phyloP scores from a whole-genome alignment of 1,140 invertebrate genomes.

The Papilio dardanus region DNA sequence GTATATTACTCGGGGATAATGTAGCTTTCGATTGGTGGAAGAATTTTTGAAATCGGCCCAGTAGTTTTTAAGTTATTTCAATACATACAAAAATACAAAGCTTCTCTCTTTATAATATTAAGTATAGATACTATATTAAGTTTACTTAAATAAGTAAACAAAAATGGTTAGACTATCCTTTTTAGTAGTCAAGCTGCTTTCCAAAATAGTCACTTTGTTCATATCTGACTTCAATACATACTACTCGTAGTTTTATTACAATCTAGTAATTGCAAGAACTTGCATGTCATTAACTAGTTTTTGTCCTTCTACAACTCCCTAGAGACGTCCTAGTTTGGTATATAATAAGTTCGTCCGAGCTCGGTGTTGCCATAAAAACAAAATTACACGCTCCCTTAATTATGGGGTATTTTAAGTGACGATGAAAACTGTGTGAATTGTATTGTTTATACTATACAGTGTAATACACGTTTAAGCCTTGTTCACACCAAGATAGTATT shows the following conservation, averaged over 20 bases:
- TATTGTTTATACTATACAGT: not conserved
- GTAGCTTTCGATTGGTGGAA: no score
- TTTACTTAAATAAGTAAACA: not conserved
- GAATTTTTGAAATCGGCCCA: no score
- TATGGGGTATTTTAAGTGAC: slow-evolving; percentile 27
- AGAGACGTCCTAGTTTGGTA: slow-evolving; percentile 28
- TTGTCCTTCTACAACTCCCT: not conserved
- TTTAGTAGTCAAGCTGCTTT: not conserved
- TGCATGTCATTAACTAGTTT: slow-evolving; percentile 38
- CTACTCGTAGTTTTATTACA: not conserved
- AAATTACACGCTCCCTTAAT: slow-evolving; percentile 23
- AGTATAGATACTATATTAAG: no score
- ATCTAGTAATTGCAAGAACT: slow-evolving; percentile 22
- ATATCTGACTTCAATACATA: not conserved
- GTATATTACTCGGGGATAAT: no score
- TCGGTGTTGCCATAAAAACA: slow-evolving; percentile 16
- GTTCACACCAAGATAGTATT: no score
- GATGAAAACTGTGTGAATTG: slow-evolving; percentile 27
- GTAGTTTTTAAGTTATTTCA: no score
- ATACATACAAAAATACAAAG: no score
- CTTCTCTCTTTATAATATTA: no score
- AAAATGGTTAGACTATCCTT: not conserved
- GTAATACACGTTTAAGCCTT: not conserved
- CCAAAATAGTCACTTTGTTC: not conserved
- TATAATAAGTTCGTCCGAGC: not conserved